Percentiles rank a stretch among this genome's conserved stretches.
These are phyloP conservation scores for Galaxea fascicularis DNA, from an alignment of 92 coral and sea anemone genomes.

Conservation along the genomic window DNA sequence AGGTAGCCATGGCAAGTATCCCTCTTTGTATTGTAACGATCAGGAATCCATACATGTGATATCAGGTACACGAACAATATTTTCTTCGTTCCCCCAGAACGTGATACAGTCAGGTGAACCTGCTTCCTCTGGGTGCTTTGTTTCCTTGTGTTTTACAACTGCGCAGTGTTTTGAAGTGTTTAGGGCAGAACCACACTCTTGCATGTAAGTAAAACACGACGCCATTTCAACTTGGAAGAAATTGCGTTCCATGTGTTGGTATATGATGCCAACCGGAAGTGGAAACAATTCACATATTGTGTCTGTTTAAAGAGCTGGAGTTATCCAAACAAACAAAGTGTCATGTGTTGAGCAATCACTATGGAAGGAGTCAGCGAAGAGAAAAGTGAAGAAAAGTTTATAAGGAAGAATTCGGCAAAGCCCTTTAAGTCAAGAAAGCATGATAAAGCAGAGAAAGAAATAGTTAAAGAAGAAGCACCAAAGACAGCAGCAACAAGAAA, in stretches of 20 bases:
- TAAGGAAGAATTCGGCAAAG: neutral
- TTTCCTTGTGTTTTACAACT: neutral
- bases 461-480: slow-evolving; percentile 4
- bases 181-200: slow-evolving; percentile 5
- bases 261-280: slow-evolving; percentile 6
- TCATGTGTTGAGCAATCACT: neutral
- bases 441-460: neutral
- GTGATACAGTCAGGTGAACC: no score
- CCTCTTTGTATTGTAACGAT: no score
- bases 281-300: no score
- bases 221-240: neutral
- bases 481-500: neutral
- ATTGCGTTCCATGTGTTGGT: neutral
- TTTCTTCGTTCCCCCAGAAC: no score
- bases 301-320: no score
- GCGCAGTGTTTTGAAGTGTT: neutral
- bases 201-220: neutral
- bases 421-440: neutral
- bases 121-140: slow-evolving; percentile 10
- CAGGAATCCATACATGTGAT: no score
- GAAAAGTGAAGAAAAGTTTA: neutral
- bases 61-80: no score
- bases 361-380: neutral
- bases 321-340: neutral
- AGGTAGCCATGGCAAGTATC: no score